Evolutionary conservation across 2,888 invertebrate species (phyloP).

Genomic region (Ceramica pisi): DNA sequence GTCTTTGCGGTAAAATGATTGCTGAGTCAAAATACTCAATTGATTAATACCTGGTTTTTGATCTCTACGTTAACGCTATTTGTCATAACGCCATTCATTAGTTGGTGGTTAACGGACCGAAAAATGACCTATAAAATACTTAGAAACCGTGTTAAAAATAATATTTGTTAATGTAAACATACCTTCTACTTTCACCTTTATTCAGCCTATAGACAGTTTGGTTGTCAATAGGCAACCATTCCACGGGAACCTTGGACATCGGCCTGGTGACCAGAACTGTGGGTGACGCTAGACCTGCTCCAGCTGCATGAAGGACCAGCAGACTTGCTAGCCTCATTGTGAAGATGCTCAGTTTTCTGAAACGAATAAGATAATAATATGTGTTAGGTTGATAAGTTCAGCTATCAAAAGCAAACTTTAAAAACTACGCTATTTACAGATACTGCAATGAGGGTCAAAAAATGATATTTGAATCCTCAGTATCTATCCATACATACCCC

Average conservation of each 20-base stretch:
- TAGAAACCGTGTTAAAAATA: too few species aligned
- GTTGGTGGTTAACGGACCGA: too few species aligned
- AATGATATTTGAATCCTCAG: too few species aligned
- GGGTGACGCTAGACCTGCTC: conserved; percentile 84
- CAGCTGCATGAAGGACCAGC: conserved; percentile 82
- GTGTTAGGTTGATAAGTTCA: neutral
- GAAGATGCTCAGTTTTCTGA: conserved; percentile 77
- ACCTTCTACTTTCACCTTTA: conserved; percentile 83
- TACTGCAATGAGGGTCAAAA: too few species aligned
- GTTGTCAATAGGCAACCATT: conserved; percentile 87
- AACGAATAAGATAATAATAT: conserved; percentile 38
- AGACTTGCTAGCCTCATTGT: conserved; percentile 79
- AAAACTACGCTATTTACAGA: too few species aligned
- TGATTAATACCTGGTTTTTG: too few species aligned
- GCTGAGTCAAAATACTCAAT: too few species aligned
- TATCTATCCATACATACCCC: too few species aligned
- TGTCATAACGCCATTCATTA: too few species aligned
- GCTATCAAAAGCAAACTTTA: neutral
- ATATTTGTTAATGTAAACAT: conserved; percentile 28
- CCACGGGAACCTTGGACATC: conserved; percentile 73
- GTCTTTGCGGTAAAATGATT: too few species aligned
- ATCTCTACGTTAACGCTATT: too few species aligned
- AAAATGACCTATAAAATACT: too few species aligned
- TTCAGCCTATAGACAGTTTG: conserved; percentile 83
- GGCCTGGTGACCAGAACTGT: conserved; percentile 83